These are phyloP conservation scores for Nephila pilipes DNA, from an alignment of 1,140 invertebrate genomes.

Conservation along the genomic window DNA sequence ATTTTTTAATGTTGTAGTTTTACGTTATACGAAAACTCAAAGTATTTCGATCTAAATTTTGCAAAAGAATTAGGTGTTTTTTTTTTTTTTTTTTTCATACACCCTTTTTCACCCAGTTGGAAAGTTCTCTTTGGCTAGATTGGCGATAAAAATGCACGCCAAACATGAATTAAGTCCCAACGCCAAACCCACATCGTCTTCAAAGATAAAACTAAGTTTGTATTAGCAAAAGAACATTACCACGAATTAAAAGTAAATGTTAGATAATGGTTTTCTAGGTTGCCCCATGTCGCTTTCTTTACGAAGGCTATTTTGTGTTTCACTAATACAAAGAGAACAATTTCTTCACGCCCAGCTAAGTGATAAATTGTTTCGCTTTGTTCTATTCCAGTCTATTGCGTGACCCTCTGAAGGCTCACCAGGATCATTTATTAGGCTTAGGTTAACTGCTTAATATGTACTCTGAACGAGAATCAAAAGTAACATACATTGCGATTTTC, in stretches of 20 bases:
- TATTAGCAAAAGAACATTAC: neutral
- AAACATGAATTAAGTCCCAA: no score
- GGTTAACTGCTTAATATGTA: constrained; percentile 5
- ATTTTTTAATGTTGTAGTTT: no score
- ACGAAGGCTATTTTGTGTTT: neutral
- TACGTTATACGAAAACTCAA: no score
- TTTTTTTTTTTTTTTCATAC: no score
- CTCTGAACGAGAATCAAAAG: neutral
- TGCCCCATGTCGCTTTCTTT: neutral
- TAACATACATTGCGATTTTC: neutral
- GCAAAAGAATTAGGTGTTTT: no score
- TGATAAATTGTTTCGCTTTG: constrained; percentile 4
- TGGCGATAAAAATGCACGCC: no score
- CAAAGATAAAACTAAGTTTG: no score
- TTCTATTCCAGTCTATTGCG: neutral
- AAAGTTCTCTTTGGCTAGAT: no score
- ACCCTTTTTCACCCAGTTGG: no score
- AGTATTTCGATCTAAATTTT: no score
- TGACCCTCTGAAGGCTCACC: neutral
- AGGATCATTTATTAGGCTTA: constrained; percentile 20
- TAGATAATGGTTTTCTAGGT: neutral
- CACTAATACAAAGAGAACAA: neutral
- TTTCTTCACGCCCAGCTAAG: constrained; percentile 30
- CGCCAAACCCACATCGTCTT: no score
- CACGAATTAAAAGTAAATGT: neutral